Base-by-base conservation (phyloP, 2,888 invertebrate species). In the Sialis fuliginosa region DNA sequence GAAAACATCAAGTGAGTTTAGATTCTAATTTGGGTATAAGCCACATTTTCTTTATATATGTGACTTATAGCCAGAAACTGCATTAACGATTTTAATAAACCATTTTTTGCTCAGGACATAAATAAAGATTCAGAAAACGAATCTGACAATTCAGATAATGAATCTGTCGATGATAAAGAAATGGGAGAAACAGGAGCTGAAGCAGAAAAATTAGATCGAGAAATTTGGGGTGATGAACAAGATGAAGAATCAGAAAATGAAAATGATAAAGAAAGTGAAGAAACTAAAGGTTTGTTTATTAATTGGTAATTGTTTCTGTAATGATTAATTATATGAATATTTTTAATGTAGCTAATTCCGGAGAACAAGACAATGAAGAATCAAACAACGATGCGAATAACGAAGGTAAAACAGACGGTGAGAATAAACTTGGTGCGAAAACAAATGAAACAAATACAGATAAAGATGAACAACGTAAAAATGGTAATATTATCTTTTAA, bases 161-260 rank as follows among this genome's bases (percentile, higher is more conserved):
- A 84, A 51, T 82, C 87, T 13, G 86, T 96, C 54, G 70, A 85
- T 3, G 93, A 96, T 53, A 93, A 96, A 61, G 84, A 96, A 71
- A 93, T 97, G 90, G 97, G 95, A 22, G 91, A 97, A 48, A 87
- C 88, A 0, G 89, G 85, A 51, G 79, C 83, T 56, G 81, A 77
- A n/a, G 83, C 85, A 2, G 87, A 91, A 50, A 81, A 81, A 52
- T 59, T 84, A 12, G 84, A 86, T 56, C 77, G 85, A 59, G 78
- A 84, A 68, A 80, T 85, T 55, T 86, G 84, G 84, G 83, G 82
- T 5, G 85, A 86, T 5, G 90, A 92, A 57, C 81, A 87, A 39
- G 85, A 87, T 55, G 74, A 81, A 46, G 65, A 68, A n/a, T 67
- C 71, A 54, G 73, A 77, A 8, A 74, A 79, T 51, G 76, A 80